Percentiles rank a stretch among this genome's conserved stretches.
These are phyloP conservation scores for Chrysina gloriosa DNA, from an alignment of 2,888 invertebrate species.

Conservation along the genomic window DNA sequence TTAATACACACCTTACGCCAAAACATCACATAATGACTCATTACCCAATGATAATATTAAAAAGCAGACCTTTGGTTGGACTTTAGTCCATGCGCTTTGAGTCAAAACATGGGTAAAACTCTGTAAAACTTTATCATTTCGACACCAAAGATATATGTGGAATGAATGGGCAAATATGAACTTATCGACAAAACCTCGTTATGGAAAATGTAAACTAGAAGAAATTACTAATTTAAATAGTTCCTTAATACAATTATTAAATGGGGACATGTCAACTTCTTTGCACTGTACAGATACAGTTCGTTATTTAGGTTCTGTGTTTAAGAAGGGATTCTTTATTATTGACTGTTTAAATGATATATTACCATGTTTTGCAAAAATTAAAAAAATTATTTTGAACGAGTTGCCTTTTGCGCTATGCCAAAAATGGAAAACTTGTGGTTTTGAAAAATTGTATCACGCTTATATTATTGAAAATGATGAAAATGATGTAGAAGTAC, in stretches of 20 bases:
- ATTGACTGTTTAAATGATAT: background rate
- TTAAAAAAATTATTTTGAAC: background rate
- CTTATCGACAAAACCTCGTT: background rate
- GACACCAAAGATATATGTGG: background rate
- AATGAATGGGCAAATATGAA: background rate
- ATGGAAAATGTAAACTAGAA: constrained; percentile 7
- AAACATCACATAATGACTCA: constrained; percentile 6
- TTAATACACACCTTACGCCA: background rate
- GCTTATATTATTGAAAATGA: background rate
- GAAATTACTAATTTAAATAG: background rate
- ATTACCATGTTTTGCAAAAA: background rate
- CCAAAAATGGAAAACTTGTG: background rate
- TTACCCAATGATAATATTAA: background rate
- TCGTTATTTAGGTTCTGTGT: background rate
- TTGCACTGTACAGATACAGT: background rate
- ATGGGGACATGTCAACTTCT: background rate
- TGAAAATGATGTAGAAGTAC: background rate
- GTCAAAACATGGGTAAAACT: constrained; percentile 1
- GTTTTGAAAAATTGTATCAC: background rate
- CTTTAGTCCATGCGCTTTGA: constrained; percentile 4
- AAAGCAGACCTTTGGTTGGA: background rate
- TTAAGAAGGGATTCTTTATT: constrained; percentile 38
- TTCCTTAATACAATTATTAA: background rate
- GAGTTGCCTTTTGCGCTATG: background rate
- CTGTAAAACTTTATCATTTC: background rate